Conservation (phyloP, 2,797 vertebrate species). For the Thripadectes ignobilis region DNA sequence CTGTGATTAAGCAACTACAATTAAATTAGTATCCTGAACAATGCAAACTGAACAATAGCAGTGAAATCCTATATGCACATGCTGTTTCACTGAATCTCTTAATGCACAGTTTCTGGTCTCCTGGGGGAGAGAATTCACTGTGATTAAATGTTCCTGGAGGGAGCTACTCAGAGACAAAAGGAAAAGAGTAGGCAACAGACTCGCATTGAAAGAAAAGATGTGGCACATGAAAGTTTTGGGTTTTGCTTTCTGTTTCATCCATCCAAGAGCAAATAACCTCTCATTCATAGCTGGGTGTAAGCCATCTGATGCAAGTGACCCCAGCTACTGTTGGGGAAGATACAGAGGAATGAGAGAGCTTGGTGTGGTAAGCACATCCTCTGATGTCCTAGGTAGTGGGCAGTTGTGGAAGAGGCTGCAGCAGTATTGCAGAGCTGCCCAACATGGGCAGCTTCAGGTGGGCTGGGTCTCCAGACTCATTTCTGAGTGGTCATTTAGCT, state of each 20-base stretch:
- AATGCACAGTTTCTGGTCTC: background rate
- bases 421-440: background rate
- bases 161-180: background rate
- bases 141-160: background rate
- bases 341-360: background rate
- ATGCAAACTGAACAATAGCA: background rate
- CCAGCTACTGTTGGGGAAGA: background rate
- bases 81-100: background rate
- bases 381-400: fast-evolving
- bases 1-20: background rate
- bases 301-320: background rate
- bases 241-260: background rate
- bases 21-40: background rate
- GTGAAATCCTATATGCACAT: background rate
- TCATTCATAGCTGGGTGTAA: background rate
- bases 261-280: background rate
- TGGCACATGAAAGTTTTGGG: background rate
- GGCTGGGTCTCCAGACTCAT: background rate
- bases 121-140: background rate
- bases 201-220: background rate
- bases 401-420: background rate
- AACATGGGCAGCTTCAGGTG: fast-evolving
- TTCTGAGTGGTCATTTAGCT: background rate
- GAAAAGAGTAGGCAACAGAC: background rate
- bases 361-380: fast-evolving